Conservation (phyloP, 2,888 invertebrate species). For the Tetheella fluctuosa region DNA sequence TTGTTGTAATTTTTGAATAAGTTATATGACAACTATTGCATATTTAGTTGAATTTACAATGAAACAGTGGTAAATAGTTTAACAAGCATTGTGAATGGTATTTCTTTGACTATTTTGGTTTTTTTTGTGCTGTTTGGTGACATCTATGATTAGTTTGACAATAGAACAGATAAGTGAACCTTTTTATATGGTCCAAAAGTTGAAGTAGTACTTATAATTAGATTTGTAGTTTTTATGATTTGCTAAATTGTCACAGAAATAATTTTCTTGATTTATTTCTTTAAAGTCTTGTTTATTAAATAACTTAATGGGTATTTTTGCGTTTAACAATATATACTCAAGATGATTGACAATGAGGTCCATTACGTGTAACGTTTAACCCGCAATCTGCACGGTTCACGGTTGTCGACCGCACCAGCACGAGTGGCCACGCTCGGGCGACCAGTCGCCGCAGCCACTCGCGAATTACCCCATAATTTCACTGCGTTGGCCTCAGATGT, state of each 20-base stretch:
- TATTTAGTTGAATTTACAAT: too few relatives aligned
- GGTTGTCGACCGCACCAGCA: slow-evolving; percentile 23
- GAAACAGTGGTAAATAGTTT: too few relatives aligned
- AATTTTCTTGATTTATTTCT: background rate
- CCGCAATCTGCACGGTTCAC: slow-evolving; percentile 18
- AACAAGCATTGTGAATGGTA: too few relatives aligned
- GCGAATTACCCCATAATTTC: slow-evolving; percentile 9
- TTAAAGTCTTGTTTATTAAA: too few relatives aligned
- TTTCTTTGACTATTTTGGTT: too few relatives aligned
- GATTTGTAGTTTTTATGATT: too few relatives aligned
- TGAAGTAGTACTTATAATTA: too few relatives aligned
- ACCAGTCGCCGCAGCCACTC: slow-evolving; percentile 15
- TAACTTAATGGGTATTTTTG: background rate
- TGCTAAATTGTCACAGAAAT: too few relatives aligned
- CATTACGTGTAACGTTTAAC: slow-evolving; percentile 14
- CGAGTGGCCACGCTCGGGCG: slow-evolving; percentile 49
- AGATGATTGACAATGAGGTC: background rate
- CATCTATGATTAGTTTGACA: too few relatives aligned
- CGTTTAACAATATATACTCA: background rate
- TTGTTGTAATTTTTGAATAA: background rate
- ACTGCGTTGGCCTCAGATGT: background rate
- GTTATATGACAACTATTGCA: background rate
- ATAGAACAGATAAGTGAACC: too few relatives aligned
- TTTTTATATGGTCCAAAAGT: too few relatives aligned
- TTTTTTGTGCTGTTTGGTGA: too few relatives aligned